phyloP scores from a whole-genome alignment of 1,140 invertebrate species.

The Neuroterus valhalla region DNA sequence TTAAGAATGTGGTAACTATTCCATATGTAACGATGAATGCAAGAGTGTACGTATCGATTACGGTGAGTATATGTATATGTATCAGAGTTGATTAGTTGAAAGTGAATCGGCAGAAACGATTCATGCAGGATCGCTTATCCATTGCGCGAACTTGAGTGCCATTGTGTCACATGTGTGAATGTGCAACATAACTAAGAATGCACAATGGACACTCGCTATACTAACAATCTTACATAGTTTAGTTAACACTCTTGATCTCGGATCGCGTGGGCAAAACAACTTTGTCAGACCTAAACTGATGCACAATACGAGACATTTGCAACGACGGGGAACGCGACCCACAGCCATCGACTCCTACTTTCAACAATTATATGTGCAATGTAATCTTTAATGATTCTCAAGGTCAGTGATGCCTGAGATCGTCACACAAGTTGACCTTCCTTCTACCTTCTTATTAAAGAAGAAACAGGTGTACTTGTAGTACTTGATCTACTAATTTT shows the following conservation, averaged over 20 bases:
- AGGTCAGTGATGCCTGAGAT: conserved; percentile 46
- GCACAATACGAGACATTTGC: conserved; percentile 50
- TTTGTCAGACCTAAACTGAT: conserved; percentile 63
- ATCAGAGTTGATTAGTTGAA: conserved; percentile 49
- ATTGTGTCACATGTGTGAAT: conserved; percentile 49
- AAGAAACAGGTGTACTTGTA: neutral
- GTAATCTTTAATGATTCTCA: conserved; percentile 30
- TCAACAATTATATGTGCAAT: neutral
- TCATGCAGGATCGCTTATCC: conserved; percentile 58
- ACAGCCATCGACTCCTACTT: conserved; percentile 32
- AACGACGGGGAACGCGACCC: conserved; percentile 34
- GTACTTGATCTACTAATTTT: too few relatives aligned
- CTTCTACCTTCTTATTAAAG: neutral
- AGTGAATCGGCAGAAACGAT: conserved; percentile 62
- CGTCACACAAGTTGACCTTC: conserved; percentile 13
- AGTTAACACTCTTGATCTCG: conserved; percentile 55
- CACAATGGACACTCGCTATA: conserved; percentile 54
- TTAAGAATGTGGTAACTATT: neutral
- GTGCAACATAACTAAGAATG: conserved; percentile 34
- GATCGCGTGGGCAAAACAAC: conserved; percentile 64
- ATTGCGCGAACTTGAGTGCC: conserved; percentile 62
- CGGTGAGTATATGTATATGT: conserved; percentile 56
- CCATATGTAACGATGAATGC: conserved; percentile 35
- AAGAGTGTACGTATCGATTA: conserved; percentile 49
- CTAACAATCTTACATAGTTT: conserved; percentile 40